Percentiles rank a stretch among this genome's conserved stretches.
Conservation (phyloP, 2,888 invertebrate genomes). For the Drosophila suboccidentalis region DNA sequence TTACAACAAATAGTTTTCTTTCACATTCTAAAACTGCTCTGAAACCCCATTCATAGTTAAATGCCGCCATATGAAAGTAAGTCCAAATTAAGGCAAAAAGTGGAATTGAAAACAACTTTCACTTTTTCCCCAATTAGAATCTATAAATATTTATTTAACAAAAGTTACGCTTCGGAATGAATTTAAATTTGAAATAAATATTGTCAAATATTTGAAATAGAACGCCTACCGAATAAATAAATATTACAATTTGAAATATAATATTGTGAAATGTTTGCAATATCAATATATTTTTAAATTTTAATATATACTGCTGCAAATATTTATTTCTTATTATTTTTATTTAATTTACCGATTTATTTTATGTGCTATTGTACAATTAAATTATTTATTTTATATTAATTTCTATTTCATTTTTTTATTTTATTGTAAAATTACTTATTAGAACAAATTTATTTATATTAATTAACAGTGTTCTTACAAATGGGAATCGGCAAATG, state of each 20-base stretch:
- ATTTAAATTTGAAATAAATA: not conserved
- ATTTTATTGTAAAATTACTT: too few species aligned
- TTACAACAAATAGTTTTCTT: not conserved
- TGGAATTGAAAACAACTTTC: constrained; percentile 1
- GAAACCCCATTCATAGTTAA: not conserved
- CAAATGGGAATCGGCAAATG: not conserved
- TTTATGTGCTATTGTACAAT: too few species aligned
- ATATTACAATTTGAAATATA: too few species aligned
- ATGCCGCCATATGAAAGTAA: constrained; percentile 11
- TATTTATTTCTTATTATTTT: too few species aligned
- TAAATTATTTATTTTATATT: too few species aligned
- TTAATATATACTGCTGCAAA: too few species aligned
- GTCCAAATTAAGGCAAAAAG: not conserved
- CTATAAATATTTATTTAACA: not conserved
- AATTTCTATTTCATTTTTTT: too few species aligned
- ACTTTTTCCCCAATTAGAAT: not conserved
- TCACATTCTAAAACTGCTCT: not conserved
- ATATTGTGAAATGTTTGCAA: not conserved
- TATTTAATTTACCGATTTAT: too few species aligned
- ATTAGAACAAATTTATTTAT: too few species aligned
- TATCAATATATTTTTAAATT: too few species aligned
- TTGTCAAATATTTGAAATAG: not conserved
- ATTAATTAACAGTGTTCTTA: too few species aligned
- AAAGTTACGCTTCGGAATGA: not conserved
- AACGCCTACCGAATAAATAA: too few species aligned